phyloP scores from a whole-genome alignment of 2,113 vertebrate genomes.

The Nannobrachium achirus region DNA sequence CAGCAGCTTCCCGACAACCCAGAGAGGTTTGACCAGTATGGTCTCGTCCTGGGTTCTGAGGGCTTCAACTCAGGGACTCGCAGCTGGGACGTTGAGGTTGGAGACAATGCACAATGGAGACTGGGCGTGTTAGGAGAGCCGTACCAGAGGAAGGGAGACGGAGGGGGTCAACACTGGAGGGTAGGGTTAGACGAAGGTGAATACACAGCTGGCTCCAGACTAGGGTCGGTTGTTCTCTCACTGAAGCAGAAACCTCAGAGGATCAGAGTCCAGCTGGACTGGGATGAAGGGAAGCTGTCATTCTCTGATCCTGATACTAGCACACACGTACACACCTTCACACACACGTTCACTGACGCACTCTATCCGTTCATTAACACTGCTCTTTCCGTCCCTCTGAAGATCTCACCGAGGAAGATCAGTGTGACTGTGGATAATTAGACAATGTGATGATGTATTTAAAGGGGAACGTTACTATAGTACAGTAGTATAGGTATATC shows the following conservation, averaged over 20 bases:
- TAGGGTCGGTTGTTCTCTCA: not conserved
- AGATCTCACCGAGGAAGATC: not conserved
- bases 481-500: no score
- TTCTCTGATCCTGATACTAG: not conserved
- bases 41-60: constrained; percentile 5
- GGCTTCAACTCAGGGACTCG: constrained; percentile 12
- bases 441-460: no score
- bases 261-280: not conserved
- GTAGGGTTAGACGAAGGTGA: not conserved
- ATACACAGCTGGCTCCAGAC: not conserved
- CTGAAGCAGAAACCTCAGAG: constrained; percentile 7
- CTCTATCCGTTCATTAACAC: not conserved
- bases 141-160: constrained; percentile 5
- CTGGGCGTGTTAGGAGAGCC: constrained; percentile 18
- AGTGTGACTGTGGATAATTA: no score
- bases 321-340: no score
- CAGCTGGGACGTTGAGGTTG: constrained; percentile 29
- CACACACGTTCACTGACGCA: not conserved
- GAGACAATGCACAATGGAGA: constrained; percentile 11
- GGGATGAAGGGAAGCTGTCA: not conserved
- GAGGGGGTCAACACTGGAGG: not conserved
- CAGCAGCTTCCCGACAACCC: constrained; percentile 22
- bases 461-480: no score
- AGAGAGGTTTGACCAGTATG: not conserved
- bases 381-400: not conserved